Base-by-base conservation (phyloP, 35 echinoderm and acorn worm genomes). In the Hemicentrotus pulcherrimus region DNA sequence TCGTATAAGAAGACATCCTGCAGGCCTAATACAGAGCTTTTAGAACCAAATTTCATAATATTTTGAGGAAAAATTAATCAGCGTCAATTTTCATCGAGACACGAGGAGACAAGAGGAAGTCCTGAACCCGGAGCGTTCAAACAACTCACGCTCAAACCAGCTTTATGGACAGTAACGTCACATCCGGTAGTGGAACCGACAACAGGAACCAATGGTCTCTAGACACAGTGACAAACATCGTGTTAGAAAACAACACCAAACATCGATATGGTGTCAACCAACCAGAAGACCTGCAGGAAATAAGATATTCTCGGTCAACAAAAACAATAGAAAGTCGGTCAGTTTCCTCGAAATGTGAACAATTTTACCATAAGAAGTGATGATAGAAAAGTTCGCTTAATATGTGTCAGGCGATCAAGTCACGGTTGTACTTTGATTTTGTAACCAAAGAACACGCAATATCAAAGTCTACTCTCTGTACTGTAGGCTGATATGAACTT, bases 181-280 rank as follows among this genome's bases (percentile, higher is more conserved):
- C 65, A 78, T 78, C 65, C 65, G 65, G 65, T 78, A 78, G 65
- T 78, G 65, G 19, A 78, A 22, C 24, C 65, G 65, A 78, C 65
- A 78, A 78, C 65, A 78, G 65, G 65, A 78, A 78, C 65, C 65
- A 78, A 28, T 15, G 65, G 65, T 78, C 65, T 78, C 65, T 8
- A 78, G 65, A 78, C 65, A 78, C 28, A 22, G 28, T 78, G 18
- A 78, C 65, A 78, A 78, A 78, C 65, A 78, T n/a, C 65, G 65
- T 78, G 65, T 78, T 78, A n/a, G 65, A 78, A 78, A 78, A 78
- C 24, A 78, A 78, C 65, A 78, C 65, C 65, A 78, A 78, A 78
- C 7, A 78, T 22, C 65, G 22, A n/a, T 24, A 22, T 78, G 65
- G 65, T 78, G 65, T 22, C 65, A 22, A n/a, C 65, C 65, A 28